Base-by-base conservation (phyloP, 2,888 invertebrate species). In the Yponomeuta evonymella region DNA sequence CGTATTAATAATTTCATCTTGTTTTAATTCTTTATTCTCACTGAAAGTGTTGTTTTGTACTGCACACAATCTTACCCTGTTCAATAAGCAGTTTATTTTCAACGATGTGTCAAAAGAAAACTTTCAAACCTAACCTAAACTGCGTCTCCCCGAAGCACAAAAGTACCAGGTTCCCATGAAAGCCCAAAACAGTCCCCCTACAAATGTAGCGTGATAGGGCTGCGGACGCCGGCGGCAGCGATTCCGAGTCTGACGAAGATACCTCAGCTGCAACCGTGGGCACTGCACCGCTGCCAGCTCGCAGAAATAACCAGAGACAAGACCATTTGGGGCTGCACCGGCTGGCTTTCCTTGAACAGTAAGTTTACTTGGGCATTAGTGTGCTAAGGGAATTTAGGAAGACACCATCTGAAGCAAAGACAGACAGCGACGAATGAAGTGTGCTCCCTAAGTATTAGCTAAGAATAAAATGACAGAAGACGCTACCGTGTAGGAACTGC, bases 181-280 rank as follows among this genome's bases (percentile, higher is more conserved):
- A 65, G 43, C 4, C 12, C 48, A 29, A 58, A 12, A 48, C 48
- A 65, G 65, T 48, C 48, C 51, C 51, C 15, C 51, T 58, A 58
- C 51, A 23, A 70, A 29, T 29, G 12, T 6, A 11, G 70, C 70
- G 64, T 70, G 73, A 51, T 72, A 71, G 69, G 29, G 30, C 33
- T 15, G 30, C 69, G 30, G 43, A 51, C 11, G 58, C 12, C 58
- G 58, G 95, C 85, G 95, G 95, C 85, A 94, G 90, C 82, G 94
- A 96, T 93, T 95, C 95, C 85, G 96, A 96, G 88, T 95, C 95
- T 74, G 96, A 96, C 88, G 95, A 95, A 78, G 95, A 95, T 79
- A 88, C 93, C 63, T 87, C 93, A 66, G 87, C 89, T 68, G 87
- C 88, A 9, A 83, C 87, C 0, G 85, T 80, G 33, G 85, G 90